phyloP scores from a whole-genome alignment of 2,888 invertebrate genomes.

The Cylindroiulus punctatus region DNA sequence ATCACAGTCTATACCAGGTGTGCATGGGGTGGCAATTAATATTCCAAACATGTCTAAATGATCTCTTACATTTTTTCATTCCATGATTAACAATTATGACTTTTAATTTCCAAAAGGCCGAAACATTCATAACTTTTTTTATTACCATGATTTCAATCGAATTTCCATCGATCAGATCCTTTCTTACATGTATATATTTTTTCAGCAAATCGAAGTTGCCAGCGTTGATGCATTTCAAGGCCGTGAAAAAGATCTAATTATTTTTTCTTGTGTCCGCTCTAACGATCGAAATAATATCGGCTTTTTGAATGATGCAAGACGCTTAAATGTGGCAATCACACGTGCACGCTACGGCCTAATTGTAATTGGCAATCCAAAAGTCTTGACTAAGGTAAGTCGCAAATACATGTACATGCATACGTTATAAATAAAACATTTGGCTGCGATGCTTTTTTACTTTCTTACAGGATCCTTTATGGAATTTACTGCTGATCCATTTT shows the following conservation, averaged over 20 bases:
- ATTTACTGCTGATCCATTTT: constrained; percentile 95
- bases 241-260: constrained; percentile 98
- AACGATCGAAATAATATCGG: constrained; percentile 99
- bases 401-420: constrained; percentile 14
- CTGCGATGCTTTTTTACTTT: constrained; percentile 57
- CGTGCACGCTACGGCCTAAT: constrained; percentile 97
- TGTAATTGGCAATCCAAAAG: constrained; percentile 98
- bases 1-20: constrained; percentile 86
- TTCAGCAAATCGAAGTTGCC: constrained; percentile 96
- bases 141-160: no score
- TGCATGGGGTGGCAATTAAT: no score
- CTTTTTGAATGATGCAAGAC: constrained; percentile 96
- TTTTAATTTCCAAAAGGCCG: no score
- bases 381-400: constrained; percentile 80
- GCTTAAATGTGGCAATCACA: constrained; percentile 97
- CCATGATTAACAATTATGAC: no score
- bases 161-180: no score
- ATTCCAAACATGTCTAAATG: no score
- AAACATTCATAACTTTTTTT: no score
- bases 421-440: neutral
- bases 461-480: constrained; percentile 91
- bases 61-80: no score
- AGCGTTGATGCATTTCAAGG: constrained; percentile 99
- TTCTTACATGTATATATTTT: no score
- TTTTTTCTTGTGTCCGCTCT: constrained; percentile 98